These are phyloP conservation scores for Pachliopta kotzebuea DNA, from an alignment of 2,888 invertebrate genomes.

Conservation along the genomic window DNA sequence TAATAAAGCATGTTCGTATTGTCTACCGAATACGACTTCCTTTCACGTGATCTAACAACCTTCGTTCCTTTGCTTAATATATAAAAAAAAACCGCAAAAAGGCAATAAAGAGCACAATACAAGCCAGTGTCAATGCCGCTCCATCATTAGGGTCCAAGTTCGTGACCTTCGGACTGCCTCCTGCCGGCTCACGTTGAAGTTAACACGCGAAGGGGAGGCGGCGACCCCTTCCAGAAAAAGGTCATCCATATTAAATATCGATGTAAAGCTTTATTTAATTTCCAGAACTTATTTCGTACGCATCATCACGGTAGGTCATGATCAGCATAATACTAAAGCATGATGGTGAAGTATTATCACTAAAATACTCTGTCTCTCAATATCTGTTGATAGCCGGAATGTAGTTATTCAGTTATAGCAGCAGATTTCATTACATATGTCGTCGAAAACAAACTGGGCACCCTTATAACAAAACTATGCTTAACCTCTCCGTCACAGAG, in stretches of 20 bases:
- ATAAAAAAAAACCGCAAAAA: conserved; percentile 17
- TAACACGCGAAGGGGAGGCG: conserved; percentile 38
- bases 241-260: conserved; percentile 13
- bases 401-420: no score
- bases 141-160: conserved; percentile 50
- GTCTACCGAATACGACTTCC: conserved; percentile 20
- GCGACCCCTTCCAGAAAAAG: conserved; percentile 19
- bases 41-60: conserved; percentile 18
- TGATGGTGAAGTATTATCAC: no score
- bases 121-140: conserved; percentile 44
- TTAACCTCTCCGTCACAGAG: no score
- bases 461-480: no score
- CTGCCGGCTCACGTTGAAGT: conserved; percentile 30
- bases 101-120: conserved; percentile 18
- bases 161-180: conserved; percentile 44
- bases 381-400: no score
- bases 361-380: no score
- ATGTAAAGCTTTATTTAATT: neutral
- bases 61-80: conserved; percentile 23
- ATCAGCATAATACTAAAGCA: no score
- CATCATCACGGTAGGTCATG: no score
- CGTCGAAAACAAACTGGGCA: no score
- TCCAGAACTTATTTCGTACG: no score
- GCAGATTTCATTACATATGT: no score
- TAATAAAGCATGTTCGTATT: conserved; percentile 8